These are phyloP conservation scores for Amiota minor DNA, from an alignment of 2,888 invertebrate genomes.

Conservation along the genomic window DNA sequence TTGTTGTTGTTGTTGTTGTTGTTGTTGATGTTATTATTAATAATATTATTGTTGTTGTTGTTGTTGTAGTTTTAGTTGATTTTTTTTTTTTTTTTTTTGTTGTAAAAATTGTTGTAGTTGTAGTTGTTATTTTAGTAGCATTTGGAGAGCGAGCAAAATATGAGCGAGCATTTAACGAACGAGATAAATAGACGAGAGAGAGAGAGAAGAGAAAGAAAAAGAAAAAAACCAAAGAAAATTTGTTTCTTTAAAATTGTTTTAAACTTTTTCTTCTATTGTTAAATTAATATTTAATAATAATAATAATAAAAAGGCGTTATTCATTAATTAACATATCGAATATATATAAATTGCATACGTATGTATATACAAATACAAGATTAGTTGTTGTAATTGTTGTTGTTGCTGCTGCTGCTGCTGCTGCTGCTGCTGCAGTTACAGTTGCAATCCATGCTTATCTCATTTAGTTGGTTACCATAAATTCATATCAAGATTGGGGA, in stretches of 20 bases:
- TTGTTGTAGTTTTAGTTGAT: slow-evolving; percentile 37
- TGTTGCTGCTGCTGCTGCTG: neutral
- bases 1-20: slow-evolving; percentile 37
- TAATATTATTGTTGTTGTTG: slow-evolving; percentile 18
- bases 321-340: neutral
- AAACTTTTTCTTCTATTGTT: slow-evolving; percentile 48
- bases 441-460: too few species aligned
- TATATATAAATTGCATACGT: slow-evolving; percentile 16
- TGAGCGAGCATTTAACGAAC: slow-evolving; percentile 38
- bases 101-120: slow-evolving; percentile 48
- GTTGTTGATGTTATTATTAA: slow-evolving; percentile 37
- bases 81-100: slow-evolving; percentile 39
- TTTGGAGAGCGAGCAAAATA: slow-evolving; percentile 39
- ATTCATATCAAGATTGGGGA: too few species aligned
- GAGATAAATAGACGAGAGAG: slow-evolving; percentile 38
- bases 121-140: slow-evolving; percentile 45
- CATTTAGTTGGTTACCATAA: too few species aligned
- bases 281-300: slow-evolving; percentile 35
- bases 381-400: neutral
- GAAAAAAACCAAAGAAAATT: slow-evolving; percentile 55
- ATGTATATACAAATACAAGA: slow-evolving; percentile 16
- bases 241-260: slow-evolving; percentile 23
- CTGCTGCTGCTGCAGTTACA: neutral
- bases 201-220: slow-evolving; percentile 49
- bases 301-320: neutral